These are phyloP conservation scores for Parauchenoglanis ngamensis DNA, from an alignment of 2,797 vertebrate species.

Conservation along the genomic window DNA sequence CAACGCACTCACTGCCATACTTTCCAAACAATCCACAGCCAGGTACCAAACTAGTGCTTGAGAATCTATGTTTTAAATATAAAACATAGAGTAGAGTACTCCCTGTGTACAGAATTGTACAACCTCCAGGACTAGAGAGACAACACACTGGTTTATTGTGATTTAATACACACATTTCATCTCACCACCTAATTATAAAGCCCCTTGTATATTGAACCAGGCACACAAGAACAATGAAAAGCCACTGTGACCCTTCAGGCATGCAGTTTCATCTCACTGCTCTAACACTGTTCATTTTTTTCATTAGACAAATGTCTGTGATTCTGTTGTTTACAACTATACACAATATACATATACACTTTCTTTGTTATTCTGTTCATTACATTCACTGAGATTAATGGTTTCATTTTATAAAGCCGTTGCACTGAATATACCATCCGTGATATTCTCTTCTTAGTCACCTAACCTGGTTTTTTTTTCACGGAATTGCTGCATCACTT, in stretches of 20 bases:
- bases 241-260: slow-evolving; percentile 22
- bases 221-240: slow-evolving; percentile 20
- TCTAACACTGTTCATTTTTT: slow-evolving; percentile 2
- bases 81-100: background rate
- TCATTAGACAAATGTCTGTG: slow-evolving; percentile 7
- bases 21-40: background rate
- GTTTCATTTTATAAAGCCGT: background rate
- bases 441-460: background rate
- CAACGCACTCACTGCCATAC: background rate
- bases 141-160: background rate
- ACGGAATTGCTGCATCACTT: background rate
- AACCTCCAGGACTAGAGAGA: slow-evolving; percentile 4
- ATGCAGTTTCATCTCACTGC: slow-evolving; percentile 1
- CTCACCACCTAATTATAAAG: slow-evolving; percentile 29
- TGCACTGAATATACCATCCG: background rate
- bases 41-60: background rate
- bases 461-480: background rate
- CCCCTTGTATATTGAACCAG: slow-evolving; percentile 1
- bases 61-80: background rate
- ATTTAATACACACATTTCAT: slow-evolving; percentile 21
- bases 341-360: background rate
- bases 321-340: slow-evolving; percentile 5
- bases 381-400: background rate
- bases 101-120: background rate
- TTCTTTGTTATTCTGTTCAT: background rate